These are phyloP conservation scores for Dipus sagitta DNA, from an alignment of 2,797 vertebrate species.

Conservation along the genomic window DNA sequence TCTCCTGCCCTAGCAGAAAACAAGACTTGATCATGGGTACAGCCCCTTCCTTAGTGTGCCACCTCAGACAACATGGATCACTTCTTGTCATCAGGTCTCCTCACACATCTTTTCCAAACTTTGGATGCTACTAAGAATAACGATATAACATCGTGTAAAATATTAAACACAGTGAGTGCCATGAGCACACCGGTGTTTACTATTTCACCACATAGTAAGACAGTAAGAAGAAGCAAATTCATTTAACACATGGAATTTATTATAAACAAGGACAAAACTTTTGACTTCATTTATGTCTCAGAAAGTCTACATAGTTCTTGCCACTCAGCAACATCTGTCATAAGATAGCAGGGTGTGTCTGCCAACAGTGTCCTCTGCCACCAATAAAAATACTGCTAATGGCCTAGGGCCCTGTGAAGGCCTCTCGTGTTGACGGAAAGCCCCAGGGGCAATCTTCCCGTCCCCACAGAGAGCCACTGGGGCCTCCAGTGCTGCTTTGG, in stretches of 20 bases:
- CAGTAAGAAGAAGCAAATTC: slow-evolving; percentile 9
- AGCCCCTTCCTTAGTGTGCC: background rate
- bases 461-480: background rate
- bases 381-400: slow-evolving; percentile 27
- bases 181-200: background rate
- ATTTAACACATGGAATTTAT: slow-evolving; percentile 15
- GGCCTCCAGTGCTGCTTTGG: background rate
- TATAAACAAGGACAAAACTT: slow-evolving; percentile 2
- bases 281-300: slow-evolving; percentile 37
- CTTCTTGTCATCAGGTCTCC: background rate
- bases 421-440: background rate
- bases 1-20: background rate
- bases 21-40: background rate
- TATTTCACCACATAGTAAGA: background rate
- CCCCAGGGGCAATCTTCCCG: background rate
- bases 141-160: slow-evolving; percentile 2
- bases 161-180: background rate
- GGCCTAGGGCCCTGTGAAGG: background rate
- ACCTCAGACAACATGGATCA: background rate
- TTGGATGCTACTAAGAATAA: slow-evolving; percentile 6
- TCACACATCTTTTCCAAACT: background rate
- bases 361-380: background rate
- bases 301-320: background rate
- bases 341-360: background rate
- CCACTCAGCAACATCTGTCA: background rate